phyloP scores from a whole-genome alignment of 2,888 invertebrate genomes.

The Amphipoea lucens region DNA sequence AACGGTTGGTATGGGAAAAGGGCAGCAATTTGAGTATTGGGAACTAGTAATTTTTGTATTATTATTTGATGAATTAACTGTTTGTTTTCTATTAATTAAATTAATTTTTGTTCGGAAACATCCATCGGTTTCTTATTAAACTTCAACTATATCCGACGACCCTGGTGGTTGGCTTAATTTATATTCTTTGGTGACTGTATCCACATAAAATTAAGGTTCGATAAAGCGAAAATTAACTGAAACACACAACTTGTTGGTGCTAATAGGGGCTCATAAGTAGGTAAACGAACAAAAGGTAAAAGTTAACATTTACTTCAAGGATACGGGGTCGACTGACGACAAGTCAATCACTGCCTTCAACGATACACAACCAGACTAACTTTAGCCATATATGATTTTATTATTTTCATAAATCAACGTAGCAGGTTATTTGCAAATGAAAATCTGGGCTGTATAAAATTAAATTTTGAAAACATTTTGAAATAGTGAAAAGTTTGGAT shows the following conservation, averaged over 20 bases:
- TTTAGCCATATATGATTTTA: not conserved
- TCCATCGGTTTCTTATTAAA: not conserved
- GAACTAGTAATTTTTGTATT: too few species aligned
- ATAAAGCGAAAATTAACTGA: not conserved
- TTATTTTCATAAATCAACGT: not conserved
- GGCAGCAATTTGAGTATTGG: not conserved
- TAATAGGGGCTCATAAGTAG: not conserved
- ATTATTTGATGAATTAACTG: not conserved
- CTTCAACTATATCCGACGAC: not conserved
- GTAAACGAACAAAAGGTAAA: not conserved
- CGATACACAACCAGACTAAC: not conserved
- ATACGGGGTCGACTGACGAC: not conserved
- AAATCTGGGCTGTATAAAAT: not conserved
- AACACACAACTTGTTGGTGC: not conserved
- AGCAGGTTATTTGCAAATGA: not conserved
- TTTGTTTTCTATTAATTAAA: too few species aligned
- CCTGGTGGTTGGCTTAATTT: not conserved
- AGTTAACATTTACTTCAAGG: not conserved
- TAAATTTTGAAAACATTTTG: not conserved
- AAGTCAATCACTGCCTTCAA: not conserved
- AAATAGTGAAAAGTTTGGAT: conserved; percentile 4
- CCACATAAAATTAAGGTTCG: too few species aligned
- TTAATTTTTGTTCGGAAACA: not conserved
- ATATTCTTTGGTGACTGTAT: not conserved
- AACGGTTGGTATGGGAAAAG: not conserved